A percentile compares a stretch with the other conserved stretches of the same genome.
These are phyloP conservation scores for Saccostrea glomerata DNA, from an alignment of 1,140 invertebrate genomes.

Conservation along the genomic window DNA sequence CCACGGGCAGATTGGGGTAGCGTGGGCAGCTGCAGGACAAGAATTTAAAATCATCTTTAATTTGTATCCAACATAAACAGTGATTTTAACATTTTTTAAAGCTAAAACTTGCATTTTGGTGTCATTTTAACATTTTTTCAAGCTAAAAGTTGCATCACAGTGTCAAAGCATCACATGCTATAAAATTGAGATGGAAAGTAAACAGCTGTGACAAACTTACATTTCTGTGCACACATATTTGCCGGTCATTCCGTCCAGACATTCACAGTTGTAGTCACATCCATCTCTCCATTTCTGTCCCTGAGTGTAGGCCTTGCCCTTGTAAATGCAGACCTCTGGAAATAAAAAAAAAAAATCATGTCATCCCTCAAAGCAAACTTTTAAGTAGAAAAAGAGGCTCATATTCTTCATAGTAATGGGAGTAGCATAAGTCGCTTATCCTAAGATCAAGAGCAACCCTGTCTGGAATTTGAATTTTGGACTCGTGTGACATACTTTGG, in stretches of 20 bases:
- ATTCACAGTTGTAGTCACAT: constrained; percentile 64
- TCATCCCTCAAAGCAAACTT: too few species aligned
- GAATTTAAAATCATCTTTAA: background rate
- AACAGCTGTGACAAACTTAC: constrained; percentile 42
- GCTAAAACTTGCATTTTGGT: background rate
- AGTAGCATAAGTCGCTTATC: too few species aligned
- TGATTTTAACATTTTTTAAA: too few species aligned
- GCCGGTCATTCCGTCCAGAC: constrained; percentile 58
- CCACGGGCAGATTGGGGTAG: constrained; percentile 61
- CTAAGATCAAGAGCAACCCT: too few species aligned
- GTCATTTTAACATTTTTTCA: too few species aligned
- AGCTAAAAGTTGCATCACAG: background rate
- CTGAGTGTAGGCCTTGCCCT: constrained; percentile 59
- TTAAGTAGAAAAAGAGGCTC: too few species aligned
- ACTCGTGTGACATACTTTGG: too few species aligned
- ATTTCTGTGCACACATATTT: constrained; percentile 63
- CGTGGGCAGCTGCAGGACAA: constrained; percentile 52
- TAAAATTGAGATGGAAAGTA: background rate
- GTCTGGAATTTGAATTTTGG: too few species aligned
- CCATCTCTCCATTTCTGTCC: constrained; percentile 66
- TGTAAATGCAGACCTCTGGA: constrained; percentile 64
- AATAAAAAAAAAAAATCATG: background rate
- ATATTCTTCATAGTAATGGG: too few species aligned
- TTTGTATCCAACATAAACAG: too few species aligned
- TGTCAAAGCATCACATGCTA: background rate